These are phyloP conservation scores for Cotesia vestalis DNA, from an alignment of 1,140 invertebrate genomes.

Conservation along the genomic window DNA sequence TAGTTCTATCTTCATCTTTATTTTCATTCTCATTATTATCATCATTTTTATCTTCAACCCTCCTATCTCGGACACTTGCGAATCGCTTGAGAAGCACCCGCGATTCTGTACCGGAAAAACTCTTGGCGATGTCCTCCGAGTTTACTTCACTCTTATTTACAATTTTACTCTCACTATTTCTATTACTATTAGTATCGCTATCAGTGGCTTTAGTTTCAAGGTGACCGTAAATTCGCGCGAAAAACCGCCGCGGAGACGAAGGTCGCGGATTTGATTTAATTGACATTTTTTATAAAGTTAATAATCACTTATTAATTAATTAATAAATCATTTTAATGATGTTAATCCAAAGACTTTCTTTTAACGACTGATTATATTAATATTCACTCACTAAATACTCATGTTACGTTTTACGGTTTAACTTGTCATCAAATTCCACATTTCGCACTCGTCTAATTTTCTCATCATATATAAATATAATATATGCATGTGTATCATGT, in stretches of 20 bases:
- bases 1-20: neutral
- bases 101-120: conserved; percentile 27
- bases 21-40: neutral
- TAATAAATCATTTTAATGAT: conserved; percentile 13
- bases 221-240: conserved; percentile 73
- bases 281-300: conserved; percentile 46
- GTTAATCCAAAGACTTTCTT: conserved; percentile 21
- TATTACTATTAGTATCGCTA: too few relatives aligned
- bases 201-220: conserved; percentile 60
- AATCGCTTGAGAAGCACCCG: conserved; percentile 9
- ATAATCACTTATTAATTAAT: neutral
- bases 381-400: conserved; percentile 27
- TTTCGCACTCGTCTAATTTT: conserved; percentile 35
- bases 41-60: too few relatives aligned
- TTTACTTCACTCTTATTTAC: conserved; percentile 36
- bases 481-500: neutral
- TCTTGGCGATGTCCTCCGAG: conserved; percentile 37
- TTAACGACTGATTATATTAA: conserved; percentile 33
- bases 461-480: conserved; percentile 1
- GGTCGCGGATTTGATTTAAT: conserved; percentile 57
- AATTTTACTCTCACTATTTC: conserved; percentile 14
- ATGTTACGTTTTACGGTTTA: conserved; percentile 23
- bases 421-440: conserved; percentile 36
- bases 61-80: neutral
- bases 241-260: conserved; percentile 74